A percentile compares a stretch with the other conserved stretches of the same genome.
These are phyloP conservation scores for Poecile atricapillus DNA, from an alignment of 2,113 vertebrate species.

Conservation along the genomic window DNA sequence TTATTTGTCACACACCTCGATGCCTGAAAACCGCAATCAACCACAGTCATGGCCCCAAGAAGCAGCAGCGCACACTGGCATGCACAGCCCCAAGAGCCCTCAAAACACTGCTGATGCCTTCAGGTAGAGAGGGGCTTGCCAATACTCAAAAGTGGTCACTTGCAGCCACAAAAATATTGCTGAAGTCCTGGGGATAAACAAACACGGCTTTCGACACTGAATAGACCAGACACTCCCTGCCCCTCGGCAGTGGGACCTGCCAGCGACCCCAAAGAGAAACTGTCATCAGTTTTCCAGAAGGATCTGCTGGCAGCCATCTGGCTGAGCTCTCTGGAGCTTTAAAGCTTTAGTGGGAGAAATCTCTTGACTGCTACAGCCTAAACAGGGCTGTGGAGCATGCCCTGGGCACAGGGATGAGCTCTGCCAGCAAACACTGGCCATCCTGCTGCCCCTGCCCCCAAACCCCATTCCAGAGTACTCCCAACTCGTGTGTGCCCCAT, in stretches of 20 bases:
- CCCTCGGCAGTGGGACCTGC: neutral
- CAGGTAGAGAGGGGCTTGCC: neutral
- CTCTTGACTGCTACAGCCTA: neutral
- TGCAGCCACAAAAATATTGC: neutral
- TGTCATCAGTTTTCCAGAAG: neutral
- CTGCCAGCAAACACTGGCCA: neutral
- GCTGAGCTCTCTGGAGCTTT: neutral
- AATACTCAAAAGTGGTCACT: neutral
- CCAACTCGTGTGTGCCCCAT: accelerated
- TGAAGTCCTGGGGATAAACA: neutral
- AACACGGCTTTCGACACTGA: neutral
- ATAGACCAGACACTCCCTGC: neutral
- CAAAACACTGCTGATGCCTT: neutral
- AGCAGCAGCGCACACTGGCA: neutral
- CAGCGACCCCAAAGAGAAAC: neutral
- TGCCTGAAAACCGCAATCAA: neutral
- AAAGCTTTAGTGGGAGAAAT: neutral
- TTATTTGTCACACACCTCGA: neutral
- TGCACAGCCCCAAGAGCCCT: neutral
- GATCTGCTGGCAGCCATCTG: neutral
- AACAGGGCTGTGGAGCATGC: neutral
- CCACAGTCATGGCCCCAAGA: neutral
- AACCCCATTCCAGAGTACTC: neutral
- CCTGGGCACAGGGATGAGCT: neutral
- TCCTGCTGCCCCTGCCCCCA: neutral